Evolutionary conservation across 1,140 invertebrate species (phyloP).

Genomic region (Branchinecta lindahli): DNA sequence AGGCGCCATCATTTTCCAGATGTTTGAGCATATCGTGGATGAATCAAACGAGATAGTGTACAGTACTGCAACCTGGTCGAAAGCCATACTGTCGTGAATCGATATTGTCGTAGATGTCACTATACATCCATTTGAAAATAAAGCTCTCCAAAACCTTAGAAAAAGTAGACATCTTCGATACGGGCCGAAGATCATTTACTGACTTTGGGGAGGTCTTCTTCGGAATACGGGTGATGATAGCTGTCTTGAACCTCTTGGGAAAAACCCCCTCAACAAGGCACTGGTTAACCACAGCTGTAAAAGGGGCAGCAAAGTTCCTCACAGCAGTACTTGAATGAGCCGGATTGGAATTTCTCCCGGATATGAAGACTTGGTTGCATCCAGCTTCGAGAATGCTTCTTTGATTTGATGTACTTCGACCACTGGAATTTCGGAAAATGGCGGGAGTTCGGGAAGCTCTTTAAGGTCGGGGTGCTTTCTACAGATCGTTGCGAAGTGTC

Average conservation of each 20-base stretch:
- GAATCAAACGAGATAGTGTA: neutral
- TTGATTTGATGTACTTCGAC: neutral
- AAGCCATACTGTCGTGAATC: neutral
- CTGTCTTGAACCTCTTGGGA: no score
- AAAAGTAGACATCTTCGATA: slow-evolving; percentile 5
- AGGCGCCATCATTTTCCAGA: no score
- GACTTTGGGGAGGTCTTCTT: neutral
- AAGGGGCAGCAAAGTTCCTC: neutral
- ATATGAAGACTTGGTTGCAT: neutral
- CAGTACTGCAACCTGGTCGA: slow-evolving; percentile 2
- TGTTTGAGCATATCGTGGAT: no score
- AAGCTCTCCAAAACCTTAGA: neutral
- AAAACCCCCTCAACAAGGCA: neutral
- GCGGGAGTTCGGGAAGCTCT: neutral
- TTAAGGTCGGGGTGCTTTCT: neutral
- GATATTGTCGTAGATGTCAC: neutral
- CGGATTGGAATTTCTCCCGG: neutral
- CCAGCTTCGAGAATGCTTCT: neutral
- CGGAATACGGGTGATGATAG: neutral
- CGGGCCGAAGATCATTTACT: neutral
- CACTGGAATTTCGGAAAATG: no score
- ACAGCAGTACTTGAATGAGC: neutral
- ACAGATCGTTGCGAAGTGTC: neutral
- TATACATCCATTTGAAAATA: neutral
- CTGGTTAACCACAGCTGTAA: neutral